Evolutionary conservation across 2,113 vertebrate species (phyloP).

Genomic region (Zosterops hypoxanthus): DNA sequence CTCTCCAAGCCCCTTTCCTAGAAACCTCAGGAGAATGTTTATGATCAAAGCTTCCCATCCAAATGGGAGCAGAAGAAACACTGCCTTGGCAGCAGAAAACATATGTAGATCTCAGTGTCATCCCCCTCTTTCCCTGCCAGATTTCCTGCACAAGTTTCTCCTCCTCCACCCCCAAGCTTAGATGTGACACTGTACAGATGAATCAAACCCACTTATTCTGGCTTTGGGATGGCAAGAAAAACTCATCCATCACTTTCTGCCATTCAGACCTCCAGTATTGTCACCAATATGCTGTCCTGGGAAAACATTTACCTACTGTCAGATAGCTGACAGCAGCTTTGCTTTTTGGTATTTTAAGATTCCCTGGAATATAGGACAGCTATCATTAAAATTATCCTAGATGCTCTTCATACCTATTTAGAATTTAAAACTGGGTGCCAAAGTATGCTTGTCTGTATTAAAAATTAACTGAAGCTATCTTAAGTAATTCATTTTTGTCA

Average conservation of each 20-base stretch:
- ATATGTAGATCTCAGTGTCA: neutral
- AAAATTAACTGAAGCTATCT: neutral
- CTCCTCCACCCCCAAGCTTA: neutral
- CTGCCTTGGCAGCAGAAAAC: accelerated
- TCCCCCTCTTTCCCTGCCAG: neutral
- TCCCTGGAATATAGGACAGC: neutral
- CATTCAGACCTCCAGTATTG: neutral
- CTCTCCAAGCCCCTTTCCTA: neutral
- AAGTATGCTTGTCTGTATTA: neutral
- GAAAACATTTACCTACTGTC: neutral
- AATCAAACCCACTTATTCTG: neutral
- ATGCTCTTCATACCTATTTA: neutral
- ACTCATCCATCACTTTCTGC: neutral
- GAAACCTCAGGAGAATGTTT: neutral
- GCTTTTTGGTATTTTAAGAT: neutral
- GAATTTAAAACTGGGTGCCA: neutral
- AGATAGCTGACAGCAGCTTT: neutral
- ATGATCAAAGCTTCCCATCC: neutral
- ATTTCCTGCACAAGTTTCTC: neutral
- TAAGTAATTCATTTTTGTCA: neutral
- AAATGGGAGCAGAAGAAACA: neutral
- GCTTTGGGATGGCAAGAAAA: neutral
- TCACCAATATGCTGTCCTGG: neutral
- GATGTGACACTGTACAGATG: neutral
- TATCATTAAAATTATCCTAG: neutral